Percentiles rank a stretch among this genome's conserved stretches.
phyloP scores from a whole-genome alignment of 64 coral and sea anemone species.

The Anthopleura sola region DNA sequence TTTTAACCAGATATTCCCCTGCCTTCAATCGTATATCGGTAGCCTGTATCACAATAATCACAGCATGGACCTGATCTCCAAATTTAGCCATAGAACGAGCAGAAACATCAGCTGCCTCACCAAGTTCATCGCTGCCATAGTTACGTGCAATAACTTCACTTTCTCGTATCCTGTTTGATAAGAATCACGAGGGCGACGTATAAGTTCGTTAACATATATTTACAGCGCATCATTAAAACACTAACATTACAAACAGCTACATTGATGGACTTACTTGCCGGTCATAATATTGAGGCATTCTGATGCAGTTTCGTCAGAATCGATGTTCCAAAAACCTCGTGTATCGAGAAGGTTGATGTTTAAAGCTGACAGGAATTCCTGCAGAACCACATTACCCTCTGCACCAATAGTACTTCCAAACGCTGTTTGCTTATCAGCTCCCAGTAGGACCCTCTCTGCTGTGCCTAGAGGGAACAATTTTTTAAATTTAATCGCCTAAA shows the following conservation, averaged over 20 bases:
- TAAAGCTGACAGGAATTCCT: constrained; percentile 44
- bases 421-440: constrained; percentile 39
- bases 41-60: constrained; percentile 61
- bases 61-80: constrained; percentile 34
- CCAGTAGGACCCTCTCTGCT: constrained; percentile 47
- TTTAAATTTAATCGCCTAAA: too few relatives aligned
- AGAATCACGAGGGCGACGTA: too few relatives aligned
- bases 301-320: constrained; percentile 21
- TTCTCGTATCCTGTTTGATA: not conserved
- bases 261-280: constrained; percentile 59
- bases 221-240: too few relatives aligned
- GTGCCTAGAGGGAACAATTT: constrained; percentile 33
- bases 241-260: too few relatives aligned
- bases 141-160: not conserved
- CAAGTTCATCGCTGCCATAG: not conserved
- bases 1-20: constrained; percentile 9
- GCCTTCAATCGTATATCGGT: constrained; percentile 48
- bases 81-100: not conserved
- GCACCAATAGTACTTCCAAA: constrained; percentile 55
- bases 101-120: not conserved
- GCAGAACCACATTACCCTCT: constrained; percentile 49
- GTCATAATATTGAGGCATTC: constrained; percentile 69
- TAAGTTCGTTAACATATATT: too few relatives aligned
- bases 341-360: constrained; percentile 52
- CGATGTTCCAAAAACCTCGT: constrained; percentile 44